Evolutionary conservation across 2,113 vertebrate species (phyloP), one percentile per base, ranked within the genome.

Genomic region (Turnix velox): DNA sequence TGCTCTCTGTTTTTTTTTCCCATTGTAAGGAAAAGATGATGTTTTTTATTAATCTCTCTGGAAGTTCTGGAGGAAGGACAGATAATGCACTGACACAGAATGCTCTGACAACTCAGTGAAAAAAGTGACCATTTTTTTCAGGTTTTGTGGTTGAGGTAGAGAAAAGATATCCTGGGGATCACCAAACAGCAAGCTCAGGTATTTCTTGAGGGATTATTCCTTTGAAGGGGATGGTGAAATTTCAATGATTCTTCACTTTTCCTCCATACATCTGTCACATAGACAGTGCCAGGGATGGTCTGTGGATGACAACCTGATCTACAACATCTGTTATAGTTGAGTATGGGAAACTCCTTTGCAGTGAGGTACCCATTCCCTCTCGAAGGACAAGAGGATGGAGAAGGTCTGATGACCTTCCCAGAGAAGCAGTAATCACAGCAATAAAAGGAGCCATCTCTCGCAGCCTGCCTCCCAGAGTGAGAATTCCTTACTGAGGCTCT

Each of bases 401-500:
- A 63, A 88, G 18, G 57, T 52, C 80, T 84, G 88, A 75, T 65
- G 81, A 84, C 37, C 33, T 90, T 92, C 33, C 33, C 54, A 82
- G 52, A 75, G 76, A 88, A 58, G 11, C n/a, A 57, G 45, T 78
- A 82, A 72, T 91, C 91, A 61, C 67, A 94, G 90, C 69, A 94
- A 19, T 82, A 91, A 87, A 75, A 87, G 31, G 78, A 94, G 55
- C 28, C 4, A 1, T 39, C 58, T 82, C 22, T 92, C 87, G 45
- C 66, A 87, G 62, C 33, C 62, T 89, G 48, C 84, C 48, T 87
- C 74, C 28, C 58, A 78, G 62, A 76, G 66, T 1, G 1, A 82
- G 66, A 68, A 69, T 89, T 91, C 78, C 81, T 78, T 69, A 45
- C 93, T 72, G 74, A 91, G 40, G 52, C 66, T 91, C 84, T 85